Evolutionary conservation across 1,140 invertebrate species (phyloP), one percentile per base, ranked within the genome.

Genomic region (Trichogramma pretiosum): DNA sequence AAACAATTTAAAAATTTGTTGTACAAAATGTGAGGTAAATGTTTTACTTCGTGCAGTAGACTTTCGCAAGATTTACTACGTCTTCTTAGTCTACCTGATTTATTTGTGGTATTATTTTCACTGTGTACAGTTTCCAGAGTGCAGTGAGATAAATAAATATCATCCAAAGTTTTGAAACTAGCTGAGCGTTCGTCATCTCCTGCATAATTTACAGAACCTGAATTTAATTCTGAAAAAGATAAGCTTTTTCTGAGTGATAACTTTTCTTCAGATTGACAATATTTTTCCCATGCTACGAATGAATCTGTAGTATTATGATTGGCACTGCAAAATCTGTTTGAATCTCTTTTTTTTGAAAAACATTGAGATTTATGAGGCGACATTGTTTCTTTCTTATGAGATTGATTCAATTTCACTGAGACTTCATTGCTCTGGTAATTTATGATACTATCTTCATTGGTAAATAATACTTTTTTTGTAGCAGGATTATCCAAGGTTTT

Each of bases 1-100:
- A 52, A 52, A 26, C 18, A 42, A 24, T 47, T 47, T 33, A 52
- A 43, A 46, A 52, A 52, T 47, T 14, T 47, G 28, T 52, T 34
- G 44, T 43, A 52, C 22, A 52, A 42, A 19, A 52, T 13, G 22
- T 52, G 50, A 21, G 50, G 50, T 43, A 52, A 22, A 33, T 52
- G 44, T 17, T 43, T 52, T 21, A 47, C 50, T 47, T 52, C 50
- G 43, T 23, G 34, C 23, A 52, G 33, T 14, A 52, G 3, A 47
- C 39, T 43, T 16, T 52, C 50, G 34, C 50, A 52, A 17, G 50
- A 52, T 14, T 47, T 47, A 33, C 44, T 52, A 33, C 24, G 11
- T 28, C 24, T 11, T 28, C 24, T 28, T n/a, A n/a, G 21, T 21
- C 23, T 51, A n/a, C n/a, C 28, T 17, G 1, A 22, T 36, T 34